Conservation (phyloP, 2,888 invertebrate species). For the Chloromyia formosa region DNA sequence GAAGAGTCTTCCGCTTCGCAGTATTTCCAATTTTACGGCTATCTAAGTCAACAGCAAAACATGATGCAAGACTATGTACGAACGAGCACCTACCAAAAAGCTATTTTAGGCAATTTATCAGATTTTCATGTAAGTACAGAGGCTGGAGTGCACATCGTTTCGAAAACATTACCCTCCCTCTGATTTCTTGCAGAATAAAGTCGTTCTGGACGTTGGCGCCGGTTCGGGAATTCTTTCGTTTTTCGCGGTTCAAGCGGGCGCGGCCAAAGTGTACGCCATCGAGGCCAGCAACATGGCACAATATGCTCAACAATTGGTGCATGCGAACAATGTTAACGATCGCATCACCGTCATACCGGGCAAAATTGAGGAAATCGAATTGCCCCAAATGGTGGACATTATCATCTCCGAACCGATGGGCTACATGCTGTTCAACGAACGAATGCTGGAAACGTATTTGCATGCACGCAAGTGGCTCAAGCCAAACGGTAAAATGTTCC, state of each 20-base stretch:
- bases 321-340: slow-evolving; percentile 87
- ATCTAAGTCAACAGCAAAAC: slow-evolving; percentile 98
- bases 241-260: slow-evolving; percentile 98
- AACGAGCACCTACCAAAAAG: slow-evolving; percentile 97
- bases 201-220: slow-evolving; percentile 97
- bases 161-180: not conserved
- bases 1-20: slow-evolving; percentile 98
- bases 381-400: slow-evolving; percentile 95
- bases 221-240: slow-evolving; percentile 98
- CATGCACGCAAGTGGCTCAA: slow-evolving; percentile 98
- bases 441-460: slow-evolving; percentile 98
- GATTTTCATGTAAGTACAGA: slow-evolving; percentile 76
- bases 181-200: slow-evolving; percentile 76
- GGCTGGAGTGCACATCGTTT: too few relatives aligned
- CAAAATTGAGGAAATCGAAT: slow-evolving; percentile 96
- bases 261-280: slow-evolving; percentile 96
- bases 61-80: slow-evolving; percentile 99
- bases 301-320: slow-evolving; percentile 90
- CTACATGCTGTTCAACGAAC: slow-evolving; percentile 99
- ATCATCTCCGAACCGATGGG: slow-evolving; percentile 99
- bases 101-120: slow-evolving; percentile 89
- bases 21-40: slow-evolving; percentile 99
- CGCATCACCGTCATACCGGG: slow-evolving; percentile 93
- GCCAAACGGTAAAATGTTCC: slow-evolving; percentile 95
- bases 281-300: slow-evolving; percentile 99